These are phyloP conservation scores for Xanthia icteritia DNA, from an alignment of 2,888 invertebrate genomes.

Conservation along the genomic window DNA sequence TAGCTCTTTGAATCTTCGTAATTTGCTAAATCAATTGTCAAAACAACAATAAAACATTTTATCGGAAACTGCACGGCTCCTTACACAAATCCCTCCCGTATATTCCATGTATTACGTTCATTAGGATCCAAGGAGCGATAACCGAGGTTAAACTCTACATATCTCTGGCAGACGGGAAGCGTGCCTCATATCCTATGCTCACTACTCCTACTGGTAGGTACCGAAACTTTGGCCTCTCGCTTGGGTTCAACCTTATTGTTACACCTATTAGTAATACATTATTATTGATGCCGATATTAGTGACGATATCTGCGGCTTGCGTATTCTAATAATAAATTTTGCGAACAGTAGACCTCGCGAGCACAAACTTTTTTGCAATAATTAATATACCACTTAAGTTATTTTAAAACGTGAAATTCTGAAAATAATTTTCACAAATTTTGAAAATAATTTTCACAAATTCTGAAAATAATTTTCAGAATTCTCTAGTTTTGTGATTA, in stretches of 20 bases:
- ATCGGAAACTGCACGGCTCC: too few species aligned
- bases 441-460: too few species aligned
- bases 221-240: conserved; percentile 21
- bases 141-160: conserved; percentile 46
- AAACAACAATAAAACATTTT: too few species aligned
- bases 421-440: too few species aligned
- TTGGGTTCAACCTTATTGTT: neutral
- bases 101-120: conserved; percentile 23
- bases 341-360: too few species aligned
- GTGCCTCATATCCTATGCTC: conserved; percentile 17
- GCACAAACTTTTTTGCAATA: too few species aligned
- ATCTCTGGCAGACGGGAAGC: conserved; percentile 46
- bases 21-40: neutral
- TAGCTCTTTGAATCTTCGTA: neutral
- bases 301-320: neutral
- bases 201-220: neutral
- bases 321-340: neutral
- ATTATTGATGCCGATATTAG: conserved; percentile 4
- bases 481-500: too few species aligned
- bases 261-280: neutral
- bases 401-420: too few species aligned
- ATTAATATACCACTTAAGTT: too few species aligned
- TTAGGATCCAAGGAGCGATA: conserved; percentile 47
- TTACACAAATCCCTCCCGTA: neutral
- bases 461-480: too few species aligned